Evolutionary conservation across 2,797 vertebrate genomes (phyloP).

Genomic region (Oreochromis mossambicus): DNA sequence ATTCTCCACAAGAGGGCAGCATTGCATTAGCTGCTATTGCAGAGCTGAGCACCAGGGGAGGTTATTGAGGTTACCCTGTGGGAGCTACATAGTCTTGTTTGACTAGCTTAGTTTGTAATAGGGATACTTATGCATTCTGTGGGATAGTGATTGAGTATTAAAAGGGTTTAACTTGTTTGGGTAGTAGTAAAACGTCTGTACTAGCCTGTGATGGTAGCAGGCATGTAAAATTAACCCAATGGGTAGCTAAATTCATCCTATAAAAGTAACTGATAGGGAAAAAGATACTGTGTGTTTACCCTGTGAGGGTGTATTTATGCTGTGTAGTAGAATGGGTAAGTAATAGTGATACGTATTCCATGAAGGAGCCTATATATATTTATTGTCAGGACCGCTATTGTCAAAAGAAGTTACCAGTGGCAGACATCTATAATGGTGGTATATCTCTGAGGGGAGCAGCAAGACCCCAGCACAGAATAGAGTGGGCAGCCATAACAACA

Average conservation of each 20-base stretch:
- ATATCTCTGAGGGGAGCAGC: neutral
- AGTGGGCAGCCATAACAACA: neutral
- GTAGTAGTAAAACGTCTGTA: neutral
- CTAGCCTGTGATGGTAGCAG: neutral
- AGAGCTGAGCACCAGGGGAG: neutral
- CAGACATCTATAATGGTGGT: neutral
- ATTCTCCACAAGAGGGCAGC: conserved; percentile 22
- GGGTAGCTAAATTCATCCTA: neutral
- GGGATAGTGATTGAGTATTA: neutral
- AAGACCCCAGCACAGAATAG: neutral
- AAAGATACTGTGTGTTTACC: neutral
- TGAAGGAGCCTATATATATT: neutral
- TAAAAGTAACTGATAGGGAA: neutral
- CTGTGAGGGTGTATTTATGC: neutral
- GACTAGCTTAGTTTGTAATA: neutral
- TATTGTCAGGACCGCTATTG: neutral
- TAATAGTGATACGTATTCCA: neutral
- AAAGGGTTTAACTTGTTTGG: fast-evolving
- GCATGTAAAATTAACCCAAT: neutral
- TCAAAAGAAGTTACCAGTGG: neutral
- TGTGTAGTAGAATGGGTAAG: neutral
- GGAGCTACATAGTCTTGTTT: fast-evolving
- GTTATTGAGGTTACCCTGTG: neutral
- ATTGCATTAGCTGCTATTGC: neutral
- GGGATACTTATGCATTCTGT: neutral